Evolutionary conservation across 2,113 vertebrate genomes (phyloP).

Genomic region (Mola mola): DNA sequence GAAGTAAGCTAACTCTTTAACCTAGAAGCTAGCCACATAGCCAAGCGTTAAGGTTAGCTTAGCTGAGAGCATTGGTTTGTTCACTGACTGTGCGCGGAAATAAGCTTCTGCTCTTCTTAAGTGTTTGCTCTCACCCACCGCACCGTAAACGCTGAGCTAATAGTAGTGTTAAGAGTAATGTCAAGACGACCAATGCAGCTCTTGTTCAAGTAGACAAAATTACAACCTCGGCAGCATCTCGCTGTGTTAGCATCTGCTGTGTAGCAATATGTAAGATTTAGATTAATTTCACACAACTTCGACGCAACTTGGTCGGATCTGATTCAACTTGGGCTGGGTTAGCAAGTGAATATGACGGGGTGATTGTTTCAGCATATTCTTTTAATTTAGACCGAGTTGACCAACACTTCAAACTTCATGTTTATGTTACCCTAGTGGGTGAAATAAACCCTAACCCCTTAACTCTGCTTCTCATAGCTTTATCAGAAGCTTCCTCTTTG

Average conservation of each 20-base stretch:
- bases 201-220: not conserved
- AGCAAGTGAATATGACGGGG: not conserved
- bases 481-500: no score
- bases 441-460: no score
- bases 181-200: not conserved
- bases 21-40: constrained; percentile 53
- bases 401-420: no score
- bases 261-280: constrained; percentile 6
- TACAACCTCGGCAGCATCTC: constrained; percentile 11
- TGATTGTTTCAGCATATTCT: not conserved
- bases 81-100: constrained; percentile 49
- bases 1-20: constrained; percentile 55
- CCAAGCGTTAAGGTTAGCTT: constrained; percentile 52
- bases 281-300: constrained; percentile 4
- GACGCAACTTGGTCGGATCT: constrained; percentile 8
- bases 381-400: no score
- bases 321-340: not conserved
- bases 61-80: constrained; percentile 27
- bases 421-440: no score
- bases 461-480: no score
- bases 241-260: constrained; percentile 12
- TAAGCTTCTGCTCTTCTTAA: constrained; percentile 16
- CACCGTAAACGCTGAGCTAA: not conserved
- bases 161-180: not conserved
- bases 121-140: not conserved